Conservation (phyloP, 35 echinoderm and acorn worm genomes). For the Ptychodera flava region DNA sequence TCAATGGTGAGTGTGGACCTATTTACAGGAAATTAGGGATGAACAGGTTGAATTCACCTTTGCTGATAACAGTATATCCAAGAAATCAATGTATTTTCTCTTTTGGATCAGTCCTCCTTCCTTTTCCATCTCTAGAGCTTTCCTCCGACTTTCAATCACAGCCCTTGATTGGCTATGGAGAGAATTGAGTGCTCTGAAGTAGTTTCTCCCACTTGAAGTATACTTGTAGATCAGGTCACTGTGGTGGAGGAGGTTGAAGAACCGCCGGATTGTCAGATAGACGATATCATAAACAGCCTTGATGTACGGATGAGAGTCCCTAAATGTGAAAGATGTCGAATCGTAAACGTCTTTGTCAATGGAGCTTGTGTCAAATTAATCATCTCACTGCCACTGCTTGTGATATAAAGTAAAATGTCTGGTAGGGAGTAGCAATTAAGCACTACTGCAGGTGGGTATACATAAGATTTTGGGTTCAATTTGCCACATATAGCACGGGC, state of each 20-base stretch:
- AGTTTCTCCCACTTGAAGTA: neutral
- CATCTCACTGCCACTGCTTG: no score
- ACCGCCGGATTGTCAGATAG: neutral
- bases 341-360: no score
- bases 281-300: neutral
- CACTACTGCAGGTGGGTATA: no score
- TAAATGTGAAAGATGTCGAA: no score
- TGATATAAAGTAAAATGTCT: no score
- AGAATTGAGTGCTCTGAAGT: neutral
- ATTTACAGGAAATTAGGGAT: no score
- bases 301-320: neutral
- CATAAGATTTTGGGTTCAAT: no score
- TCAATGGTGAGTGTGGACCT: no score
- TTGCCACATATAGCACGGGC: no score
- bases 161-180: neutral
- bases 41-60: no score
- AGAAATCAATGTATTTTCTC: neutral
- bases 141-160: neutral
- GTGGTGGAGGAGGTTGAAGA: neutral
- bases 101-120: neutral
- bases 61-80: neutral
- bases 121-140: neutral
- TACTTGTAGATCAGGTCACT: neutral
- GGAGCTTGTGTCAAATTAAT: no score
- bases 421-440: no score